A percentile compares a stretch with the other conserved stretches of the same genome.
These are phyloP conservation scores for Coenobita brevimanus DNA, from an alignment of 1,140 invertebrate genomes.

Conservation along the genomic window DNA sequence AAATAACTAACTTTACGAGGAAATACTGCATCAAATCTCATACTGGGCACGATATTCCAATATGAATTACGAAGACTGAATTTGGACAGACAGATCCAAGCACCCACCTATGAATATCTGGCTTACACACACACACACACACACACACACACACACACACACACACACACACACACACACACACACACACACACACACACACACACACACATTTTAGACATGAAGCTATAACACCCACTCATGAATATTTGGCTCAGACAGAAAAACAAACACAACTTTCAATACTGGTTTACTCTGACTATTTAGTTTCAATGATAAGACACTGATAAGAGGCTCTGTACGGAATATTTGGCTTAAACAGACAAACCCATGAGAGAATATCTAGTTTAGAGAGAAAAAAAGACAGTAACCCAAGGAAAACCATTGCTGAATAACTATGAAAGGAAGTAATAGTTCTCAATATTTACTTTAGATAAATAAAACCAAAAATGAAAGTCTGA, in stretches of 20 bases:
- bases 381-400: no score
- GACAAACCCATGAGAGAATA: no score
- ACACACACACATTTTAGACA: not conserved
- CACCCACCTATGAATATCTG: no score
- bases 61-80: not conserved
- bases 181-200: constrained; percentile 1
- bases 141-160: not conserved
- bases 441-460: no score
- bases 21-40: not conserved
- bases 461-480: no score
- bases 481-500: no score
- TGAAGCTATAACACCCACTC: not conserved
- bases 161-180: not conserved
- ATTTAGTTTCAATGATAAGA: no score
- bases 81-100: not conserved
- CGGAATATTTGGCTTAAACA: no score
- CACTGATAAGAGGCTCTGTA: no score
- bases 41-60: not conserved
- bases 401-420: no score
- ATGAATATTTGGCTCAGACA: not conserved
- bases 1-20: not conserved
- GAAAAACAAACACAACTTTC: not conserved
- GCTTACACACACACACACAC: constrained; percentile 1
- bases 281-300: not conserved
- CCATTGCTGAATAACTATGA: no score